Conservation (phyloP, 2,888 invertebrate genomes). For the Apamea crenata region DNA sequence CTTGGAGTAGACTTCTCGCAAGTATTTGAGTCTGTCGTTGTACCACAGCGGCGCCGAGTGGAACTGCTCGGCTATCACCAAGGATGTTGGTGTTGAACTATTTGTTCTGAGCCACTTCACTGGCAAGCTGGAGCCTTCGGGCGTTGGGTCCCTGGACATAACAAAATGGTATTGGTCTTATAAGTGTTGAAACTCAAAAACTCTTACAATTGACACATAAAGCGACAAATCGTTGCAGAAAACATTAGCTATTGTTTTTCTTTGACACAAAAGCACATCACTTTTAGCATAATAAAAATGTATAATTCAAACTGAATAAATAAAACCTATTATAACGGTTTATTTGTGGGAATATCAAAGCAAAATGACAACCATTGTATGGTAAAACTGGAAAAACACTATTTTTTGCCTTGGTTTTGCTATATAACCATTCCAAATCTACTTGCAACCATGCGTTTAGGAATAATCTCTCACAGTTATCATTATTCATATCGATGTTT, state of each 20-base stretch:
- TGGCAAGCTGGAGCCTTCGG: conserved; percentile 72
- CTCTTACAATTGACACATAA: not conserved
- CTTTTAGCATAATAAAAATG: not conserved
- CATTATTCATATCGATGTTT: not conserved
- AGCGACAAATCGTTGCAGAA: not conserved
- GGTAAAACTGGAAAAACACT: not conserved
- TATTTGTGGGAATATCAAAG: not conserved
- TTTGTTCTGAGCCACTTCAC: conserved; percentile 77
- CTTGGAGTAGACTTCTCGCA: conserved; percentile 77
- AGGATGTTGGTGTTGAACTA: conserved; percentile 66
- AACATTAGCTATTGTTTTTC: not conserved
- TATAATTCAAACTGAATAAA: not conserved
- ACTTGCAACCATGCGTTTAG: not conserved
- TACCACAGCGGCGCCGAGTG: conserved; percentile 76
- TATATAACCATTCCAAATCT: not conserved
- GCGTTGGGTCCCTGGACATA: conserved; percentile 81
- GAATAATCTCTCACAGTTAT: not conserved
- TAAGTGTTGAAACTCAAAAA: not conserved
- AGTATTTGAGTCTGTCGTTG: conserved; percentile 74
- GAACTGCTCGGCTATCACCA: conserved; percentile 78
- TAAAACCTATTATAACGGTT: not conserved
- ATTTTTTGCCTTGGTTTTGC: not conserved
- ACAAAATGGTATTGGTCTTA: not conserved
- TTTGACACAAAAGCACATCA: not conserved
- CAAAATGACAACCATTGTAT: not conserved